Evolutionary conservation across 2,888 invertebrate species (phyloP).

Genomic region (Ophion ventricosus): DNA sequence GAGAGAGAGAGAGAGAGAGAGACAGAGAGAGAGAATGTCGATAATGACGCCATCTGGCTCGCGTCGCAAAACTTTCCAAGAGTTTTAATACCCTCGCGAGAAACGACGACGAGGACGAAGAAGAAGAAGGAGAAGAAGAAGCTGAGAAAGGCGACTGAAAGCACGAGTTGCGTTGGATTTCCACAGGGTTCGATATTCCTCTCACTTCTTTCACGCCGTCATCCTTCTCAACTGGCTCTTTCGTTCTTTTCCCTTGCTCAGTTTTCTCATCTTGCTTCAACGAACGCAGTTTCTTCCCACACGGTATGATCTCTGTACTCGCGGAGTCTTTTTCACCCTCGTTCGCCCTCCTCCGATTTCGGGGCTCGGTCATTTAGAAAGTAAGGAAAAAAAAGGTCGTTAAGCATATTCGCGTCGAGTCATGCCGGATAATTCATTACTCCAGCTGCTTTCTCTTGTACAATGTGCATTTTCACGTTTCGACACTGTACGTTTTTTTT

Average conservation of each 20-base stretch:
- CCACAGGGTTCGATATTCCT: constrained; percentile 58
- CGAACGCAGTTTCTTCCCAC: constrained; percentile 45
- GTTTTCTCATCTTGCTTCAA: constrained; percentile 31
- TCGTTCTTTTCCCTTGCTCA: background rate
- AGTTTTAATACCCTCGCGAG: constrained; percentile 79
- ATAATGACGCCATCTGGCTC: constrained; percentile 81
- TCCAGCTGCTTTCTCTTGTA: constrained; percentile 64
- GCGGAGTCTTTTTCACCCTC: constrained; percentile 21
- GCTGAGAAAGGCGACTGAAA: constrained; percentile 54
- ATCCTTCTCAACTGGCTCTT: constrained; percentile 20
- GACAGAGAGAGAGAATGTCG: constrained; percentile 71
- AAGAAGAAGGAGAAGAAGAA: constrained; percentile 35
- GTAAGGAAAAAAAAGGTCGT: constrained; percentile 59
- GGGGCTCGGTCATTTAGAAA: constrained; percentile 62
- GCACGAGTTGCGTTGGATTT: constrained; percentile 59
- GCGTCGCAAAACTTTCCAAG: constrained; percentile 77
- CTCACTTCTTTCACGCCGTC: constrained; percentile 31
- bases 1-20: constrained; percentile 53
- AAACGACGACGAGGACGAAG: constrained; percentile 58
- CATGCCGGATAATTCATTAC: constrained; percentile 66
- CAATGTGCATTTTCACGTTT: constrained; percentile 48
- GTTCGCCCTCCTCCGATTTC: constrained; percentile 55
- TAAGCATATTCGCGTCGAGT: constrained; percentile 61
- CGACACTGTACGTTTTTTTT: constrained; percentile 27
- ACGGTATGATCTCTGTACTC: constrained; percentile 16